phyloP scores from a whole-genome alignment of 2,113 vertebrate species.

The Trematomus loennbergii region DNA sequence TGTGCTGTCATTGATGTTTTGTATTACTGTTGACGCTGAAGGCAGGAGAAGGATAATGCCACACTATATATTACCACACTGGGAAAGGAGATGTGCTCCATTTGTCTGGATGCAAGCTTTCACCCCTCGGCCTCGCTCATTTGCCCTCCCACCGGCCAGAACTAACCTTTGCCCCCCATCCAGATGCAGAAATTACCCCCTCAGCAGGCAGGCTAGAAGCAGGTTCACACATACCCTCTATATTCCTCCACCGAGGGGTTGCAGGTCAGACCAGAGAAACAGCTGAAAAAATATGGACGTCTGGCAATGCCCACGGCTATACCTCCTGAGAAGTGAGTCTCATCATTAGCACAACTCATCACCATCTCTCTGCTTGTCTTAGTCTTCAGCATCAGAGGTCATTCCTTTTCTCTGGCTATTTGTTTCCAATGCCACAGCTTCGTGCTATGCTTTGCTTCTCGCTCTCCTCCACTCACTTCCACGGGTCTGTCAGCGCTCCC shows the following conservation, averaged over 20 bases:
- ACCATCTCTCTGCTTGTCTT: slow-evolving; percentile 51
- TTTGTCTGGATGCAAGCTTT: slow-evolving; percentile 66
- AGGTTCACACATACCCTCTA: slow-evolving; percentile 60
- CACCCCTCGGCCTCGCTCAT: slow-evolving; percentile 47
- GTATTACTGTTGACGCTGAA: slow-evolving; percentile 67
- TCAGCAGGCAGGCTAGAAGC: slow-evolving; percentile 70
- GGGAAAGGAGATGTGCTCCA: slow-evolving; percentile 55
- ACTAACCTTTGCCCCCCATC: slow-evolving; percentile 71
- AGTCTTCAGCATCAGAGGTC: slow-evolving; percentile 49
- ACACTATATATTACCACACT: slow-evolving; percentile 28
- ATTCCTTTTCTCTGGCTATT: slow-evolving; percentile 37
- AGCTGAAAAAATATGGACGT: slow-evolving; percentile 76
- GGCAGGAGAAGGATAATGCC: slow-evolving; percentile 64
- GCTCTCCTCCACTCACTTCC: slow-evolving; percentile 29
- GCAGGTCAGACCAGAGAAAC: slow-evolving; percentile 71
- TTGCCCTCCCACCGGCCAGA: slow-evolving; percentile 70
- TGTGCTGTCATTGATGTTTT: slow-evolving; percentile 62
- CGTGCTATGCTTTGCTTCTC: slow-evolving; percentile 19
- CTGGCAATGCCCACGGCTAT: slow-evolving; percentile 70
- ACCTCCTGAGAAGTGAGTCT: slow-evolving; percentile 51
- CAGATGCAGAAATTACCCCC: slow-evolving; percentile 79
- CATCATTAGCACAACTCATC: slow-evolving; percentile 72
- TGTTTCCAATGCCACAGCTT: neutral
- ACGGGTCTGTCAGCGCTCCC: slow-evolving; percentile 31
- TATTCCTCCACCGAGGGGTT: slow-evolving; percentile 57